Evolutionary conservation across 1,140 invertebrate genomes (phyloP).

Genomic region (Copidosoma floridanum): DNA sequence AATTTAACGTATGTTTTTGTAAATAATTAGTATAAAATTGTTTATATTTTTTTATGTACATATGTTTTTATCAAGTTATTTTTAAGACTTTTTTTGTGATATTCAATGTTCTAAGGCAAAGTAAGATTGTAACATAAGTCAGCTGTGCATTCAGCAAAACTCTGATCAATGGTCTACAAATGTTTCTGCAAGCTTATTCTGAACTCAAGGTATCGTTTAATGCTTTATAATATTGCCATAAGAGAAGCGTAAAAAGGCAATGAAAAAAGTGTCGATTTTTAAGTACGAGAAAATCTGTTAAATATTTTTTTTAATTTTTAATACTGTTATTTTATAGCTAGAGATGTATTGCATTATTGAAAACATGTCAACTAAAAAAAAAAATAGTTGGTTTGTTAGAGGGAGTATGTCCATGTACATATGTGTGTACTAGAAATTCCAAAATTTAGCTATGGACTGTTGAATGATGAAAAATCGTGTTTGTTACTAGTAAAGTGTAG

Average conservation of each 20-base stretch:
- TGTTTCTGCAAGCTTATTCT: neutral
- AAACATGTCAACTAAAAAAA: neutral
- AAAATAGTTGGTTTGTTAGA: slow-evolving; percentile 1
- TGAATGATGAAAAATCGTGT: neutral
- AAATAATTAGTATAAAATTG: neutral
- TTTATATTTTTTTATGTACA: neutral
- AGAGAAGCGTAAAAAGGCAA: slow-evolving; percentile 1
- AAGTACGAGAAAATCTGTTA: neutral
- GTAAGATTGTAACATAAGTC: neutral
- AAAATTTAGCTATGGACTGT: slow-evolving; percentile 10
- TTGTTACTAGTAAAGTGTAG: no score
- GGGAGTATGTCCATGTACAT: slow-evolving; percentile 10
- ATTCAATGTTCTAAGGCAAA: slow-evolving; percentile 7
- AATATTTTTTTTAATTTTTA: slow-evolving; percentile 25
- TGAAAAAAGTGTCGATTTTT: slow-evolving; percentile 5
- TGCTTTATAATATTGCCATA: slow-evolving; percentile 10
- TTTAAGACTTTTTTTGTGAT: no score
- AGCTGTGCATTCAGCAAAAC: neutral
- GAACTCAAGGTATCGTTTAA: neutral
- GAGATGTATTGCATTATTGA: neutral
- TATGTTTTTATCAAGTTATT: neutral
- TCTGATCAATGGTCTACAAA: slow-evolving; percentile 1
- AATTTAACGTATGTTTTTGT: neutral
- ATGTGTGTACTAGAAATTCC: slow-evolving; percentile 1
- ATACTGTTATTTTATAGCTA: slow-evolving; percentile 21